A percentile compares a stretch with the other conserved stretches of the same genome.
phyloP scores from a whole-genome alignment of 2,797 vertebrate species.

The Adrianichthys oophorus region DNA sequence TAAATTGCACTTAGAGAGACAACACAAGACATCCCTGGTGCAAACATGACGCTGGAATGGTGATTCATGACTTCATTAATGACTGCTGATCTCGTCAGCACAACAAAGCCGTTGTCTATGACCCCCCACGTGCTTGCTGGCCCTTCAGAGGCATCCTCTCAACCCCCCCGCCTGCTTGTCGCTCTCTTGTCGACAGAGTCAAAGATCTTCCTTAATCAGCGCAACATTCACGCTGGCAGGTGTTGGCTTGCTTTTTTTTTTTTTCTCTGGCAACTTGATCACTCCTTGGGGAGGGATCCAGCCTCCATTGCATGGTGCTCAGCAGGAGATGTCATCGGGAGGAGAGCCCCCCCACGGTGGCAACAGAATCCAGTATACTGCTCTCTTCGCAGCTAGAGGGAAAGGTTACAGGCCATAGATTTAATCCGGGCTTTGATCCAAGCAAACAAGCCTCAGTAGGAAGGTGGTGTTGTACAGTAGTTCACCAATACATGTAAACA shows the following conservation, averaged over 20 bases:
- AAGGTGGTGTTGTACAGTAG: constrained; percentile 11
- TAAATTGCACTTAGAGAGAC: background rate
- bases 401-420: constrained; percentile 52
- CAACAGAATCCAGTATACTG: constrained; percentile 79
- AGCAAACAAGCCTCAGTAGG: constrained; percentile 21
- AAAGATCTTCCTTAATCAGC: constrained; percentile 76
- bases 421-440: constrained; percentile 39
- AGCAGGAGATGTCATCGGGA: constrained; percentile 67
- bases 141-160: constrained; percentile 9
- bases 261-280: constrained; percentile 61
- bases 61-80: background rate
- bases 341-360: constrained; percentile 63
- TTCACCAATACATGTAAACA: constrained; percentile 5
- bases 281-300: constrained; percentile 58
- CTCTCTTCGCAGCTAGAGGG: constrained; percentile 57
- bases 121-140: constrained; percentile 33
- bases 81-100: constrained; percentile 51
- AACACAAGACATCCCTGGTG: background rate
- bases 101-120: constrained; percentile 46
- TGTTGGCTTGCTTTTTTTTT: constrained; percentile 68
- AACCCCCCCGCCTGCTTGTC: constrained; percentile 42
- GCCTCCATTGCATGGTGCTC: constrained; percentile 57
- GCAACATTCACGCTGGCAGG: constrained; percentile 74
- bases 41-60: constrained; percentile 10
- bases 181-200: constrained; percentile 61